Evolutionary conservation across 2,888 invertebrate genomes (phyloP).

Genomic region (Habroteleia sp.): DNA sequence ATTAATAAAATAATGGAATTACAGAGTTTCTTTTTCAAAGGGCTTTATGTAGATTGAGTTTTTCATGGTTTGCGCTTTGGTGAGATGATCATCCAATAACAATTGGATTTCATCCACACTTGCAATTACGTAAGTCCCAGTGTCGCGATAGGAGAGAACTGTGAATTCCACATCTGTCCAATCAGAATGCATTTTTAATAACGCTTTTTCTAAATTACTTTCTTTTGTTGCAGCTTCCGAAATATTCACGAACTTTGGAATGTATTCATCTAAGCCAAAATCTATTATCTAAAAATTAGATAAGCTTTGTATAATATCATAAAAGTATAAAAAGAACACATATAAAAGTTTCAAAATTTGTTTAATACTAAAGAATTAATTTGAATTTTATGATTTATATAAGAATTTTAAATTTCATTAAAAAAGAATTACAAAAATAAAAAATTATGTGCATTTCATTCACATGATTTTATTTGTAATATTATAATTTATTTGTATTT

Average conservation of each 20-base stretch:
- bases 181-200: conserved; percentile 94
- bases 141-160: conserved; percentile 89
- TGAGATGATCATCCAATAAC: conserved; percentile 95
- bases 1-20: conserved; percentile 93
- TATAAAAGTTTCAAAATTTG: too few species aligned
- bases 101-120: conserved; percentile 97
- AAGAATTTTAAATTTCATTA: too few species aligned
- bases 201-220: conserved; percentile 93
- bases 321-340: too few species aligned
- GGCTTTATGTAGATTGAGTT: conserved; percentile 98
- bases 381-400: too few species aligned
- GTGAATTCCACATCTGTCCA: conserved; percentile 92
- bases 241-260: conserved; percentile 93
- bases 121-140: conserved; percentile 94
- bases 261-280: conserved; percentile 93
- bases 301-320: background rate
- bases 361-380: too few species aligned
- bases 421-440: too few species aligned
- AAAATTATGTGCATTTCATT: too few species aligned
- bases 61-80: conserved; percentile 98
- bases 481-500: too few species aligned
- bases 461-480: too few species aligned
- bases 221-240: conserved; percentile 98
- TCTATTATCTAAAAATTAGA: conserved; percentile 84
- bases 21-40: conserved; percentile 91